These are phyloP conservation scores for Apeltes quadracus DNA, from an alignment of 2,113 vertebrate species.

Conservation along the genomic window DNA sequence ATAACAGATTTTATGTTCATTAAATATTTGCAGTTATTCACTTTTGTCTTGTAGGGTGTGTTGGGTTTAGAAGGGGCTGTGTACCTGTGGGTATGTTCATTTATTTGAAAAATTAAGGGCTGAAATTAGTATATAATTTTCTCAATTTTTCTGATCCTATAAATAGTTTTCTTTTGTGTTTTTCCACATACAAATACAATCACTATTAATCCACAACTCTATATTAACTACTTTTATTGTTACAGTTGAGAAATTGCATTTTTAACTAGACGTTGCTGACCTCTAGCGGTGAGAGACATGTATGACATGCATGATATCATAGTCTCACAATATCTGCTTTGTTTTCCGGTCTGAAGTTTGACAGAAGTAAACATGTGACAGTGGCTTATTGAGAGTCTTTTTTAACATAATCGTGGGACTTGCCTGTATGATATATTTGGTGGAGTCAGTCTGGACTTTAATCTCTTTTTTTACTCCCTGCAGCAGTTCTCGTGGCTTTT, in stretches of 20 bases:
- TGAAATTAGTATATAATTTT: neutral
- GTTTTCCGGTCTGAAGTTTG: neutral
- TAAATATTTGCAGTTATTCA: neutral
- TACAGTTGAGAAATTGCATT: neutral
- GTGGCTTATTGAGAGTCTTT: constrained; percentile 12
- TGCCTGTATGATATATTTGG: neutral
- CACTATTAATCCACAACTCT: neutral
- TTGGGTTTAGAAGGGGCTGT: too few species aligned
- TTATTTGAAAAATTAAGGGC: constrained; percentile 15
- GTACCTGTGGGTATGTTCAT: neutral
- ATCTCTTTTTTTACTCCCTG: neutral
- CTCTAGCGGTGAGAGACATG: constrained; percentile 21
- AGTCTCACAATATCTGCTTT: neutral
- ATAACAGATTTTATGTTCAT: neutral
- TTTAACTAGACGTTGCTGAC: constrained; percentile 15
- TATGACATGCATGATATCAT: neutral
- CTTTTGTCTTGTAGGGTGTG: neutral
- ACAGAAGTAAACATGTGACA: constrained; percentile 21
- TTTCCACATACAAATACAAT: neutral
- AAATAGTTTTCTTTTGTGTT: neutral
- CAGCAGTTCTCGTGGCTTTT: neutral
- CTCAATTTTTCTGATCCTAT: neutral
- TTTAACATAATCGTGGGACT: constrained; percentile 22
- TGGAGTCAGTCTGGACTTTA: neutral
- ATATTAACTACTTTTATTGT: neutral